Base-by-base conservation (phyloP, 2,888 invertebrate genomes). In the Brassicogethes aeneus region DNA sequence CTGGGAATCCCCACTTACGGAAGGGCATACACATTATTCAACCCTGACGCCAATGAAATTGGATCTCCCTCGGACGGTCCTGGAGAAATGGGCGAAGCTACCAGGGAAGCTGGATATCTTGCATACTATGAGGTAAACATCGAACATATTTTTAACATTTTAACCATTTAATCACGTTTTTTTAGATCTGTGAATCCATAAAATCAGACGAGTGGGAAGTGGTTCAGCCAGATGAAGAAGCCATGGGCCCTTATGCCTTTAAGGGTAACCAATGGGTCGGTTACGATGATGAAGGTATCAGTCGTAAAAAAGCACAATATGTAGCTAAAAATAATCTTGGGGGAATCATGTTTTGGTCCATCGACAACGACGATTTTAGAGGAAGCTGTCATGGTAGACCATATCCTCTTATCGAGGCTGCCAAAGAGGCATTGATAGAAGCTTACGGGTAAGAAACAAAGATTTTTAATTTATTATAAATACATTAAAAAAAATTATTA, bases 351-450 rank as follows among this genome's bases (percentile, higher is more conserved):
- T 88, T 88, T 68, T 90, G 89, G 89, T 87, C 92, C 0, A 85
- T 94, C 53, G 93, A 93, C 69, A 93, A 91, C 63, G 93, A 94
- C 50, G 93, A 94, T 61, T 94, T 93, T 73, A 78, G 92, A 35
- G 93, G 93, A n/a, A 78, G 76, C 23, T 93, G 93, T 61, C 85
- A 85, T 50, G 84, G 79, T 16, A 82, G 84, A 60, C 85, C 90
- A 0, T 93, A 91, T 70, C 93, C 93, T 0, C 71, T 94, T 36
- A 91, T 93, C 50, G 92, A 92, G 64, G 89, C 92, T 0, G 92
- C 86, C 17, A 92, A 92, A 62, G 87, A 87, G 61, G 77, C 87
- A 0, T 75, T 90, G 54, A 66, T 82, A 29, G 70, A 75, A 34
- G 78, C 76, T 34, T 70, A 77, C 42, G 77, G 79, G 85, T 85